Evolutionary conservation across 2,888 invertebrate genomes (phyloP).

Genomic region (Elgonia sp.): DNA sequence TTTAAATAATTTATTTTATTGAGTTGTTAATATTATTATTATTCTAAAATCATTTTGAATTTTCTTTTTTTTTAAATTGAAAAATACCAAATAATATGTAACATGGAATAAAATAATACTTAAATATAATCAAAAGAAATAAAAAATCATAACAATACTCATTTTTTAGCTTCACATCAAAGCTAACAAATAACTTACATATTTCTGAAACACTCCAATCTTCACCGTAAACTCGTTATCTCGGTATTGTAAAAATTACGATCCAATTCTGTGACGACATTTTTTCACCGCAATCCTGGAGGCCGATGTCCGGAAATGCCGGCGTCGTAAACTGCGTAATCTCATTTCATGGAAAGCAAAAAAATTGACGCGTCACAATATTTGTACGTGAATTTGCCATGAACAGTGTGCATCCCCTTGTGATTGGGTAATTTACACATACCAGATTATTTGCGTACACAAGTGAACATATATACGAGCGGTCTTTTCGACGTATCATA

Average conservation of each 20-base stretch:
- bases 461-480: not conserved
- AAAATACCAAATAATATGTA: too few relatives aligned
- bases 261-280: not conserved
- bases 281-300: too few relatives aligned
- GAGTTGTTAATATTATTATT: too few relatives aligned
- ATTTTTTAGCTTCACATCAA: not conserved
- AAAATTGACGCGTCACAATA: slow-evolving; percentile 21
- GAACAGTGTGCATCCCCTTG: slow-evolving; percentile 18
- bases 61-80: too few relatives aligned
- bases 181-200: not conserved
- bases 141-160: too few relatives aligned
- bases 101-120: too few relatives aligned
- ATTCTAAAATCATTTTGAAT: too few relatives aligned
- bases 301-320: not conserved
- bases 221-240: not conserved
- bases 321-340: slow-evolving; percentile 23
- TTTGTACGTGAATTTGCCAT: slow-evolving; percentile 19
- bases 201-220: not conserved
- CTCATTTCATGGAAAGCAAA: slow-evolving; percentile 9
- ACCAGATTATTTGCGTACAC: too few relatives aligned
- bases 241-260: slow-evolving; percentile 10
- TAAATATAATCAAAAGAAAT: too few relatives aligned
- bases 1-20: too few relatives aligned
- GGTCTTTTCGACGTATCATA: slow-evolving; percentile 8
- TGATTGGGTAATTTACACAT: slow-evolving; percentile 43